Evolutionary conservation across 2,797 vertebrate species (phyloP).

Genomic region (Denticeps clupeoides): DNA sequence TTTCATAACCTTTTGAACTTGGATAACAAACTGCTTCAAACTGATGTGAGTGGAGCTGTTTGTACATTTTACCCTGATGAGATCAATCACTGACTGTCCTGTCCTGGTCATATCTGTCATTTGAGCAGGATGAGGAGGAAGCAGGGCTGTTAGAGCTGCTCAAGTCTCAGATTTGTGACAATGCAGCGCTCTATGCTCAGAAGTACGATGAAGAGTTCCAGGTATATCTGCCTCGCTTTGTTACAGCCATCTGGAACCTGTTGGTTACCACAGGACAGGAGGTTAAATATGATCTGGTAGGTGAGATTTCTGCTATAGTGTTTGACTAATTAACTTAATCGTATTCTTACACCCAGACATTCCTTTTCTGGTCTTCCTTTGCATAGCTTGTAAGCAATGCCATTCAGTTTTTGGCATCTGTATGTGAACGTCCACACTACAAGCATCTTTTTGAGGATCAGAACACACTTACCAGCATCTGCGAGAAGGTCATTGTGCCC

Average conservation of each 20-base stretch:
- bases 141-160: slow-evolving; percentile 90
- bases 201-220: slow-evolving; percentile 98
- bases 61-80: not conserved
- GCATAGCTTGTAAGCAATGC: slow-evolving; percentile 92
- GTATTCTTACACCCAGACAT: not conserved
- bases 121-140: slow-evolving; percentile 87
- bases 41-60: slow-evolving; percentile 68
- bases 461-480: slow-evolving; percentile 92
- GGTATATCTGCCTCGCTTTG: slow-evolving; percentile 86
- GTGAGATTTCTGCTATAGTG: slow-evolving; percentile 27
- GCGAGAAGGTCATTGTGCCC: slow-evolving; percentile 97
- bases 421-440: slow-evolving; percentile 95
- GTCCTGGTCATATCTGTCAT: not conserved
- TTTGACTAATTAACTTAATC: not conserved
- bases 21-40: slow-evolving; percentile 96
- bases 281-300: slow-evolving; percentile 97
- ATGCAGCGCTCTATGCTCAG: slow-evolving; percentile 93
- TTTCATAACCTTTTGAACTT: slow-evolving; percentile 90
- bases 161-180: slow-evolving; percentile 98
- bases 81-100: not conserved
- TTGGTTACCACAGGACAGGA: slow-evolving; percentile 93
- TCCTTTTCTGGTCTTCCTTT: slow-evolving; percentile 23
- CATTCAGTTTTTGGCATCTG: slow-evolving; percentile 97
- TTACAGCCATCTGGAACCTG: slow-evolving; percentile 97
- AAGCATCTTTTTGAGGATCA: slow-evolving; percentile 97